These are phyloP conservation scores for Phyllostomus hastatus DNA, from an alignment of 2,113 vertebrate genomes.

Conservation along the genomic window DNA sequence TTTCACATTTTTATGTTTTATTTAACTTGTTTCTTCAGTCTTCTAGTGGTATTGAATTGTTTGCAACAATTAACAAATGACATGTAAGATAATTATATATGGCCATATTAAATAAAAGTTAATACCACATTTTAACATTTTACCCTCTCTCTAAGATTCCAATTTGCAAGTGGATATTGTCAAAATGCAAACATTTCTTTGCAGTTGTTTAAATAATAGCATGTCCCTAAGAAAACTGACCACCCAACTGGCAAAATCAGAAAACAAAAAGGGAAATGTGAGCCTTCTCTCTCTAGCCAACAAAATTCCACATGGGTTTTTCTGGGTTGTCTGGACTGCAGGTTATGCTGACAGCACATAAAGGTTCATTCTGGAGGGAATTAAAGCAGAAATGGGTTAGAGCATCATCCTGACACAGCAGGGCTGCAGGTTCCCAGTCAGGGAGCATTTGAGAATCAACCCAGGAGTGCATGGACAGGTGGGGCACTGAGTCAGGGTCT, in stretches of 20 bases:
- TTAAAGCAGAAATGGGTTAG: slow-evolving; percentile 10
- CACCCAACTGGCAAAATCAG: neutral
- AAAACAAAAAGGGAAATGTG: slow-evolving; percentile 25
- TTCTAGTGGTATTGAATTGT: neutral
- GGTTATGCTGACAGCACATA: slow-evolving; percentile 23
- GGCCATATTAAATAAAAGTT: neutral
- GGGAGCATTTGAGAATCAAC: neutral
- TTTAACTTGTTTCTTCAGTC: neutral
- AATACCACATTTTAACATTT: neutral
- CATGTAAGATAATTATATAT: neutral
- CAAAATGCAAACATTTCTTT: neutral
- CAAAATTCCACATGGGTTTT: slow-evolving; percentile 22
- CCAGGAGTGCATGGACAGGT: neutral
- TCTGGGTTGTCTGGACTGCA: neutral
- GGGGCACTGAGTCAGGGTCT: neutral
- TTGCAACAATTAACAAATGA: neutral
- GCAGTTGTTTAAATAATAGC: slow-evolving; percentile 7
- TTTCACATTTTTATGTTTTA: neutral
- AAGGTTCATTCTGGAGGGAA: neutral
- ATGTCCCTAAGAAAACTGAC: neutral
- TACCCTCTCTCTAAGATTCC: neutral
- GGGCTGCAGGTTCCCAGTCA: neutral
- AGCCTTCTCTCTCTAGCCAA: neutral
- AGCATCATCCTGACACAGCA: neutral
- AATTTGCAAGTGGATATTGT: neutral